Conservation (phyloP, 2,888 invertebrate species). For the Agrochola macilenta region DNA sequence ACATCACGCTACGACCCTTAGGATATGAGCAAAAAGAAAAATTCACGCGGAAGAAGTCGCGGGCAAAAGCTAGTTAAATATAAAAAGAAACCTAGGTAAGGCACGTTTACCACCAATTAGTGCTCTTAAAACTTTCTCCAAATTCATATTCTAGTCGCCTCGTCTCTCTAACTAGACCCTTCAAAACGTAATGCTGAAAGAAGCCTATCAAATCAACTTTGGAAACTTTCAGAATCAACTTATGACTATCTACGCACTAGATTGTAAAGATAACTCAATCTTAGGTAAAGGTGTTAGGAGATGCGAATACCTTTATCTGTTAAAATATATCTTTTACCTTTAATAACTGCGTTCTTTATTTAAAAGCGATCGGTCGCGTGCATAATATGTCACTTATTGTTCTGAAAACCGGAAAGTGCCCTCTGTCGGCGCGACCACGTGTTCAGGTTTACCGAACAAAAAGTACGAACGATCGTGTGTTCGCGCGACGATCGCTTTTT, state of each 20-base stretch:
- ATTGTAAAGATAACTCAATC: slow-evolving; percentile 33
- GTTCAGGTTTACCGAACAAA: no score
- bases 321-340: background rate
- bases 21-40: no score
- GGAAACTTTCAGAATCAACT: slow-evolving; percentile 38
- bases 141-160: slow-evolving; percentile 51
- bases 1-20: no score
- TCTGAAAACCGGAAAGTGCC: no score
- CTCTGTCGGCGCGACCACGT: no score
- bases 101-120: slow-evolving; percentile 39
- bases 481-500: no score
- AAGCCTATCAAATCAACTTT: slow-evolving; percentile 51
- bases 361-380: no score
- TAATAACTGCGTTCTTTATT: background rate
- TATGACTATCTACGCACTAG: slow-evolving; percentile 34
- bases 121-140: slow-evolving; percentile 1
- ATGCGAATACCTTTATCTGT: background rate
- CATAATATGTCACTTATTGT: no score
- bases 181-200: slow-evolving; percentile 18
- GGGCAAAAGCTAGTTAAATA: background rate
- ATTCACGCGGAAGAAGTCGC: background rate
- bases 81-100: background rate
- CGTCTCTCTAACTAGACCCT: slow-evolving; percentile 21
- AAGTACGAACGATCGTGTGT: no score
- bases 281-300: background rate